These are phyloP conservation scores for Sinohyriopsis cumingii DNA, from an alignment of 2,888 invertebrate genomes.

Conservation along the genomic window DNA sequence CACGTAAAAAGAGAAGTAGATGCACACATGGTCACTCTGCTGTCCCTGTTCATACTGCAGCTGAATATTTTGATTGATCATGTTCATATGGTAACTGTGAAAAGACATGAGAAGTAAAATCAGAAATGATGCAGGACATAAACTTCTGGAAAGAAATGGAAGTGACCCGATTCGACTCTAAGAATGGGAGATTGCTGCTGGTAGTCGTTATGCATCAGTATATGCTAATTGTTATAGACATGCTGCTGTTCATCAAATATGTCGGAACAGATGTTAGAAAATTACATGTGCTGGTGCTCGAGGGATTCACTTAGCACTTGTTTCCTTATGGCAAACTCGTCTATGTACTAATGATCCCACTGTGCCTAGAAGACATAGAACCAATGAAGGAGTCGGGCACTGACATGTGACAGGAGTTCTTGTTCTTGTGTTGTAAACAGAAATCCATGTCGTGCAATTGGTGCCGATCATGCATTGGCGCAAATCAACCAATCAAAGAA, in stretches of 20 bases:
- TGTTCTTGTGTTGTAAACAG: slow-evolving; percentile 12
- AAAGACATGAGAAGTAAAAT: background rate
- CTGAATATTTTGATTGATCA: background rate
- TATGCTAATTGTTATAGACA: background rate
- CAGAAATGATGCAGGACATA: too few relatives aligned
- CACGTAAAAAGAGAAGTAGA: slow-evolving; percentile 4
- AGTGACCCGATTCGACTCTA: background rate
- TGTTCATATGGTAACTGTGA: background rate
- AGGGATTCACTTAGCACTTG: slow-evolving; percentile 6
- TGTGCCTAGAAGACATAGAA: slow-evolving; percentile 12
- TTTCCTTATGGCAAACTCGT: slow-evolving; percentile 12
- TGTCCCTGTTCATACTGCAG: background rate
- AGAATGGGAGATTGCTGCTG: background rate
- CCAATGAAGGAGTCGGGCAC: background rate
- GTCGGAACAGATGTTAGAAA: slow-evolving; percentile 8
- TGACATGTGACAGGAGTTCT: slow-evolving; percentile 6
- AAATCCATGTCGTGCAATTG: slow-evolving; percentile 13
- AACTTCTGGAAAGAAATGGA: too few relatives aligned
- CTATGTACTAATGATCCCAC: slow-evolving; percentile 12
- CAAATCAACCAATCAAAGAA: slow-evolving; percentile 9
- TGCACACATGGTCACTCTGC: slow-evolving; percentile 1
- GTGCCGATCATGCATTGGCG: slow-evolving; percentile 12
- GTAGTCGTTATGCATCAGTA: background rate
- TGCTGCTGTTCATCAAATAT: slow-evolving; percentile 8
- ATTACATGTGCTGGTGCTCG: slow-evolving; percentile 7